Evolutionary conservation across 1,140 invertebrate species (phyloP), one percentile per base, ranked within the genome.

Genomic region (Chelonus insularis): DNA sequence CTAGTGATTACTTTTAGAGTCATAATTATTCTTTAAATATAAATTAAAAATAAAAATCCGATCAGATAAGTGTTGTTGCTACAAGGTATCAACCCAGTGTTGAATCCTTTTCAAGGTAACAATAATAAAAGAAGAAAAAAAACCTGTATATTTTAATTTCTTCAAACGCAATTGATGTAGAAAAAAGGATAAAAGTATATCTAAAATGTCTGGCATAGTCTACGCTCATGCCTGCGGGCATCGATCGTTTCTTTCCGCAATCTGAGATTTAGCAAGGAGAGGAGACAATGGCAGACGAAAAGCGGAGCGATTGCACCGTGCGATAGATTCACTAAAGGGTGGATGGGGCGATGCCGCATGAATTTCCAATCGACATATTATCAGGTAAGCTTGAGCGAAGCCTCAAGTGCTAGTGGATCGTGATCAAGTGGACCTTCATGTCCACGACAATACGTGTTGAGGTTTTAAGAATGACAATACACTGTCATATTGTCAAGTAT

Each of bases 401-500:
- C 32, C 43, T 72, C 25, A 57, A 74, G 74, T 65, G 51, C 59
- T 62, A 55, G 64, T 69, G 70, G 72, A 73, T 75, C 74, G 72
- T 68, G 67, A 68, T 68, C 67, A 68, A 68, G 67, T 68, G 64
- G 67, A 59, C 62, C 64, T 63, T 62, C 72, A 75, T 72, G 69
- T 54, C 68, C 32, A 37, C 16, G 64, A 55, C 59, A 61, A 61
- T 61, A 61, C 50, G 51, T 54, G 59, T 54, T 61, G 72, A 71
- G 29, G 69, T 61, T 65, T 69, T 71, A 67, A 70, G 72, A 76
- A 71, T 73, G 74, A 78, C 78, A 78, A 79, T 79, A 78, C 74
- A 76, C 72, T 77, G 75, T 75, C 74, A 52, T 66, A 55, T 59
- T 45, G 43, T 57, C 39, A 43, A 37, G 60, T 43, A 50, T 56